Evolutionary conservation across 2,113 vertebrate genomes (phyloP), one percentile per base, ranked within the genome.

Genomic region (Pteronura brasiliensis): DNA sequence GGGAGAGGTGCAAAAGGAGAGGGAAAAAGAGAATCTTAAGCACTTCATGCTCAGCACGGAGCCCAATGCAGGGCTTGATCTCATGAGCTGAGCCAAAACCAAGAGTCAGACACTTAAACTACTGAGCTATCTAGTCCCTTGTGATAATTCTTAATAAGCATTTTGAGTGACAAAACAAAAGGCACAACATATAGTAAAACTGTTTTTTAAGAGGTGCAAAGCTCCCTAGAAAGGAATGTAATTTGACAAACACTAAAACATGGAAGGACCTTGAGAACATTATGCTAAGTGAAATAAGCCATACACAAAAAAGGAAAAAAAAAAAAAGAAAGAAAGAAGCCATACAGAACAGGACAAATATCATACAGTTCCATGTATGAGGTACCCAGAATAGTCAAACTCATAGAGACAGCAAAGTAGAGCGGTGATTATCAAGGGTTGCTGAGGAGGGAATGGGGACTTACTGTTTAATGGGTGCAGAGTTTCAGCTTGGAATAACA

Each of bases 371-470:
- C 27, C 25, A 71, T 1, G 3, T 65, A 59, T 10, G n/a, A 72
- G 47, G 14, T 15, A 12, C 65, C 47, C 23, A 94, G 27, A 47
- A 74, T 0, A 34, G n/a, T 27, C 31, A 47, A 18, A 69, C 8
- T 36, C 20, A 39, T 0, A 63, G 29, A 92, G 52, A 27, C 36
- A 72, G 47, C 67, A 59, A 65, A 84, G 31, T 0, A 74, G n/a
- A 57, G n/a, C 0, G 23, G 55, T 23, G 23, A 13, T 12, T 52
- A 39, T 44, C 10, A 10, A 7, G 14, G 20, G 12, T 0, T 49
- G 17, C 76, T 4, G 0, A 0, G 34, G 29, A 6, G 2, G n/a
- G 20, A 21, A 36, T 3, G 1, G 59, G 7, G 15, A 44, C 23
- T 31, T 71, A 65, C 0, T 65, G 63, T 57, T 55, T 67, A 91